Evolutionary conservation across 2,888 invertebrate species (phyloP), one percentile per base, ranked within the genome.

Genomic region (Alviniconcha strummeri): DNA sequence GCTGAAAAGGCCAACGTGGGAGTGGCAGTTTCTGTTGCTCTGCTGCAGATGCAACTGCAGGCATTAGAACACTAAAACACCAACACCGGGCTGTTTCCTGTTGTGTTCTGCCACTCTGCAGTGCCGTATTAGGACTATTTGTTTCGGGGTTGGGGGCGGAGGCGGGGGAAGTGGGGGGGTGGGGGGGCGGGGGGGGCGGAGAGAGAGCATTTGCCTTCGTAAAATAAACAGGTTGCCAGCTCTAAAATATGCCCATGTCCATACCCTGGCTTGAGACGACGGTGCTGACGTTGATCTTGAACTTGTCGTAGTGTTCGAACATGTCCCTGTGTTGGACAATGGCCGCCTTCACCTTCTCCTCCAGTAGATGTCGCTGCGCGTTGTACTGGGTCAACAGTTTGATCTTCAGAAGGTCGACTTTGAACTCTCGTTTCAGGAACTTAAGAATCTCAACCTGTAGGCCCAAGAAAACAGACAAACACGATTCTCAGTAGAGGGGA

Each of bases 361-460:
- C 86, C 17, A 92, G 87, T 57, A 87, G 87, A 15, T 87, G 82
- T 71, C 89, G 88, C 87, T 92, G 92, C 0, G 90, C 89, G 60
- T 89, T 89, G 84, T 92, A 92, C 85, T 91, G 92, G 0, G 90
- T 89, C 82, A 92, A 85, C 11, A 91, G 75, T 36, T 88, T 87
- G 74, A 90, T 87, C 60, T 67, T 19, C 36, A 74, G 36, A 13
- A 85, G 83, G 64, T 81, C 75, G 17, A 64, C 75, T 2, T 57
- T 56, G 80, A 4, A 55, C 78, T 52, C 13, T 1, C n/a, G 69
- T n/a, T 71, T 80, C 9, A 80, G 54, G 78, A 86, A 85, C 9
- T 69, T 82, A 17, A 87, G 86, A 15, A 89, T 77, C n/a, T 86
- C 85, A 9, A 89, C 85, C 89, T 90, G 71, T 19, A 57, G 9